Conservation (phyloP, 2,888 invertebrate species). For the Pterobdella sp. region DNA sequence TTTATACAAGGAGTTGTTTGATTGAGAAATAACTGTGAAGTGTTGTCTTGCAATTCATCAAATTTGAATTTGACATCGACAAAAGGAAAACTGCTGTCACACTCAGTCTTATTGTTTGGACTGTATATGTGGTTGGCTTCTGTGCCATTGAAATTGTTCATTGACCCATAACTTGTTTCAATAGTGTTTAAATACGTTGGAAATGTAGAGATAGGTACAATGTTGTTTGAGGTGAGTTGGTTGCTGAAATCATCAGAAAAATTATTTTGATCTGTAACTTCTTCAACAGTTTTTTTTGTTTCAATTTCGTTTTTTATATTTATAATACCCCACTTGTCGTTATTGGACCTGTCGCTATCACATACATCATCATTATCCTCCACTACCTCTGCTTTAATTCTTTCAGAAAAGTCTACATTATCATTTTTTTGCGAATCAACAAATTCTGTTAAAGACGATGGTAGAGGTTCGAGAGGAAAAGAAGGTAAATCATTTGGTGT, state of each 20-base stretch:
- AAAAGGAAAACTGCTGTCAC: neutral
- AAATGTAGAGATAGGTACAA: too few species aligned
- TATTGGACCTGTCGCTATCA: neutral
- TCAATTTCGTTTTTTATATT: too few species aligned
- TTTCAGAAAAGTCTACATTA: too few species aligned
- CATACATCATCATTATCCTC: too few species aligned
- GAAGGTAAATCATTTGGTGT: too few species aligned
- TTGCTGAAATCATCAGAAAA: neutral
- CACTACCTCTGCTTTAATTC: too few species aligned
- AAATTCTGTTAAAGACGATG: too few species aligned
- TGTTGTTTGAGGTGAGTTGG: neutral
- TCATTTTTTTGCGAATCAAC: too few species aligned
- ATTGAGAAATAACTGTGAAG: too few species aligned
- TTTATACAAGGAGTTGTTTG: too few species aligned
- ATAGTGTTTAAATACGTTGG: neutral
- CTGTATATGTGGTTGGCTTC: neutral
- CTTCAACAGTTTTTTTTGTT: neutral
- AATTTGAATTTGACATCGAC: slow-evolving; percentile 8
- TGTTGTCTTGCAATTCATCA: too few species aligned
- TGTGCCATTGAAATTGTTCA: neutral
- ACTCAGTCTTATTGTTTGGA: neutral
- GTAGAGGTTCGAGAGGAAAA: too few species aligned
- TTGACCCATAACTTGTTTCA: neutral
- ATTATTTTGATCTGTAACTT: neutral
- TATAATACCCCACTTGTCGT: neutral